A percentile compares a stretch with the other conserved stretches of the same genome.
phyloP scores from a whole-genome alignment of 2,888 invertebrate species.

The Perdita meconis region DNA sequence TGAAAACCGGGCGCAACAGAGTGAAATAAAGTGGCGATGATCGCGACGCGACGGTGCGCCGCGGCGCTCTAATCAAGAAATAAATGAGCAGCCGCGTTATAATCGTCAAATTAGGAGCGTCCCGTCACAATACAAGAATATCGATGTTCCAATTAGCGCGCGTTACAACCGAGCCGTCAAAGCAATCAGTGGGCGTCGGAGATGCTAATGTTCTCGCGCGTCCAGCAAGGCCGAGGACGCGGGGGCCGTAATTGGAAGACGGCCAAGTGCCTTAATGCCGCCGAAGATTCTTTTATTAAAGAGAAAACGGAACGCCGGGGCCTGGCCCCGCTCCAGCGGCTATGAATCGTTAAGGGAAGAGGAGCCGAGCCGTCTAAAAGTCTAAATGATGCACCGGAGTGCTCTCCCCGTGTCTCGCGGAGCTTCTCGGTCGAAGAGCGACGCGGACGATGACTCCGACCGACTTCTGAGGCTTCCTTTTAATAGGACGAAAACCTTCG shows the following conservation, averaged over 20 bases:
- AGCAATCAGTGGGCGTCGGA: conserved; percentile 25
- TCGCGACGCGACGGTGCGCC: not conserved
- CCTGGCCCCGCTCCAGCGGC: conserved; percentile 58
- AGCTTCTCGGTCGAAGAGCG: not conserved
- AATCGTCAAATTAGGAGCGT: not conserved
- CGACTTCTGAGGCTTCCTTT: conserved; percentile 51
- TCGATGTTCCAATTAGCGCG: conserved; percentile 13
- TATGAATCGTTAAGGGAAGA: conserved; percentile 50
- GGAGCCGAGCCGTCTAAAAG: conserved; percentile 32
- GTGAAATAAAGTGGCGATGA: not conserved
- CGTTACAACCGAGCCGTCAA: not conserved
- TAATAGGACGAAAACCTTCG: conserved; percentile 37
- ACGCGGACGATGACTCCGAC: conserved; percentile 50
- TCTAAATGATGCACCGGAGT: conserved; percentile 50
- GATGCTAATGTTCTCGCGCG: conserved; percentile 35
- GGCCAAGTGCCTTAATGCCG: conserved; percentile 44
- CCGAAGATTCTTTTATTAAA: conserved; percentile 53
- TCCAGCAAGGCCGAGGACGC: conserved; percentile 49
- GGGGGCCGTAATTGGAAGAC: conserved; percentile 49
- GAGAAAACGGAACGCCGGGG: conserved; percentile 13
- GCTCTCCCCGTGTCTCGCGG: conserved; percentile 1
- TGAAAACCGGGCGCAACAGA: not conserved
- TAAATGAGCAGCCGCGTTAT: too few species aligned
- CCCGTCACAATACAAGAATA: not conserved
- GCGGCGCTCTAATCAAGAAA: not conserved